These are phyloP conservation scores for Stratiomys singularior DNA, from an alignment of 2,888 invertebrate species.

Conservation along the genomic window DNA sequence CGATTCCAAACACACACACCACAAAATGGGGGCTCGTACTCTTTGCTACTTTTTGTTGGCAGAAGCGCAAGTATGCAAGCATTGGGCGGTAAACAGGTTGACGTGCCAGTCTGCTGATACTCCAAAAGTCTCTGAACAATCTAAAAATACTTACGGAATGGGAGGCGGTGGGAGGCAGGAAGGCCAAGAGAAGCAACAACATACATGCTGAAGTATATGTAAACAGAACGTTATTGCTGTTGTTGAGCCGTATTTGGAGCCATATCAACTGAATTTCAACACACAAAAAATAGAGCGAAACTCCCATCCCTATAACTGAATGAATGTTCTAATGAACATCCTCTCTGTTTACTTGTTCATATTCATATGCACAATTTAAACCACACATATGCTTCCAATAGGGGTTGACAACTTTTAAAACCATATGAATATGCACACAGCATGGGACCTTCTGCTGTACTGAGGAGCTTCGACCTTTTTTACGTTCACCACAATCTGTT, in stretches of 20 bases:
- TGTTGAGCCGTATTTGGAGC: not conserved
- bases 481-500: too few relatives aligned
- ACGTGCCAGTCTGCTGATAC: slow-evolving; percentile 30
- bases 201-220: not conserved
- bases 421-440: too few relatives aligned
- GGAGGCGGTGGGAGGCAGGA: slow-evolving; percentile 17
- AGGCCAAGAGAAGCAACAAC: slow-evolving; percentile 21
- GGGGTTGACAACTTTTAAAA: too few relatives aligned
- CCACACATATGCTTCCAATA: too few relatives aligned
- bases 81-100: slow-evolving; percentile 32
- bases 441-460: too few relatives aligned
- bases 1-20: not conserved
- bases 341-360: slow-evolving; percentile 28
- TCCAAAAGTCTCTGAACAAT: slow-evolving; percentile 18
- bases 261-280: not conserved
- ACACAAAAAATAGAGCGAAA: not conserved
- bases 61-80: not conserved
- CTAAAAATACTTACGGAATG: slow-evolving; percentile 21
- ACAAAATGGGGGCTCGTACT: slow-evolving; percentile 29
- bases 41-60: not conserved
- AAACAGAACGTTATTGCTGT: not conserved
- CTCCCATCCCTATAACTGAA: too few relatives aligned
- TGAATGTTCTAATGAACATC: not conserved
- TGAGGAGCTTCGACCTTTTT: too few relatives aligned
- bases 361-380: too few relatives aligned